Evolutionary conservation across 2,113 vertebrate species (phyloP).

Genomic region (Anarrhichthys ocellatus): DNA sequence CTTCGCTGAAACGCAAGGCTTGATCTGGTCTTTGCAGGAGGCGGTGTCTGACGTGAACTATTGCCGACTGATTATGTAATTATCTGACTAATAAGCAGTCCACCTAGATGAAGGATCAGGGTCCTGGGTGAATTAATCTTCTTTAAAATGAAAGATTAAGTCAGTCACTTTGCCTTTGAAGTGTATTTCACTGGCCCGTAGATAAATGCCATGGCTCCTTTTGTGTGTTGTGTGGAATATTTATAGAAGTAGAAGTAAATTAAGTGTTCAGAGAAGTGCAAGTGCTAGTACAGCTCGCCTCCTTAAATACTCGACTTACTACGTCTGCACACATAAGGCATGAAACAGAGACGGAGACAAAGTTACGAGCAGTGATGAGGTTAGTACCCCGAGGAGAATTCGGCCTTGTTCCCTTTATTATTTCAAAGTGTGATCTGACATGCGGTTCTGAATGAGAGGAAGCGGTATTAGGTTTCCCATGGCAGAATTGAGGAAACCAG

Average conservation of each 20-base stretch:
- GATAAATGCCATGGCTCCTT: background rate
- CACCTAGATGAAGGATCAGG: background rate
- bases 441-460: slow-evolving; percentile 79
- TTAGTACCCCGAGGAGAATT: slow-evolving; percentile 56
- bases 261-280: slow-evolving; percentile 21
- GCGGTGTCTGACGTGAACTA: background rate
- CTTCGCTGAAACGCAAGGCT: background rate
- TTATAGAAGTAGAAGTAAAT: background rate
- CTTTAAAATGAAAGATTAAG: background rate
- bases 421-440: slow-evolving; percentile 61
- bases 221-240: background rate
- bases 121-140: background rate
- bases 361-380: slow-evolving; percentile 40
- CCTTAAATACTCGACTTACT: background rate
- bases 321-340: slow-evolving; percentile 26
- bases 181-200: background rate
- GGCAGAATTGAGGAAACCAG: slow-evolving; percentile 66
- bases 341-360: slow-evolving; percentile 34
- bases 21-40: background rate
- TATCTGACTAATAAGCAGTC: background rate
- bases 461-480: slow-evolving; percentile 71
- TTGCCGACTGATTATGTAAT: background rate
- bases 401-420: slow-evolving; percentile 70
- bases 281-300: background rate
- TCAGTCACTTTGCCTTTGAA: background rate